Evolutionary conservation across 2,888 invertebrate genomes (phyloP), one percentile per base, ranked within the genome.

Genomic region (Incurvaria masculella): DNA sequence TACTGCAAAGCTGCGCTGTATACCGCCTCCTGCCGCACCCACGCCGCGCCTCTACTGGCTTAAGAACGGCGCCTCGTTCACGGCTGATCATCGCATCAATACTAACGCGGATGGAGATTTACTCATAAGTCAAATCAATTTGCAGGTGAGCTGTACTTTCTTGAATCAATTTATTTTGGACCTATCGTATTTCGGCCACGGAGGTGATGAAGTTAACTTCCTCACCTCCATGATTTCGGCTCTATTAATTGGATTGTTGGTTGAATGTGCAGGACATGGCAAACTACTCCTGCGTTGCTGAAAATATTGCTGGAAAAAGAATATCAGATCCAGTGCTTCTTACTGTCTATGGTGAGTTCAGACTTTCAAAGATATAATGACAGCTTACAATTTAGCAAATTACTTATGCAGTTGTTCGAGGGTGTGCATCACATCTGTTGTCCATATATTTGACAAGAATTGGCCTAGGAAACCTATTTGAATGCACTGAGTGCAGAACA

Each of bases 211-310:
- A 23, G 10, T 10, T 23, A 23, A 6, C 6, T 23, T 5, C 23
- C 23, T 23, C 10, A 6, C 23, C 23, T 23, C 23, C 23, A 6
- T 23, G 23, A 23, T n/a, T n/a, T n/a, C n/a, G n/a, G n/a, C n/a
- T n/a, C n/a, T n/a, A n/a, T n/a, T n/a, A n/a, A 11, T 11, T 27
- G 14, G 8, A 23, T 23, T 46, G 41, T 50, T 20, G 42, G 21
- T 46, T 42, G 39, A 20, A 19, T 42, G 61, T 64, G 44, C 80
- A 87, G 73, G 94, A 97, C 74, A 91, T 91, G 74, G 96, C 93
- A 56, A 97, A 97, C 81, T 97, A 96, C 72, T 94, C 94, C 47
- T 97, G 97, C 69, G 93, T 94, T 41, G 96, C 95, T 4, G 91
- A 94, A 72, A 97, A 97, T 72, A 86, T 94, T 57, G 94, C 94